Base-by-base conservation (phyloP, 2,113 vertebrate genomes). In the Xiphorhynchus elegans region DNA sequence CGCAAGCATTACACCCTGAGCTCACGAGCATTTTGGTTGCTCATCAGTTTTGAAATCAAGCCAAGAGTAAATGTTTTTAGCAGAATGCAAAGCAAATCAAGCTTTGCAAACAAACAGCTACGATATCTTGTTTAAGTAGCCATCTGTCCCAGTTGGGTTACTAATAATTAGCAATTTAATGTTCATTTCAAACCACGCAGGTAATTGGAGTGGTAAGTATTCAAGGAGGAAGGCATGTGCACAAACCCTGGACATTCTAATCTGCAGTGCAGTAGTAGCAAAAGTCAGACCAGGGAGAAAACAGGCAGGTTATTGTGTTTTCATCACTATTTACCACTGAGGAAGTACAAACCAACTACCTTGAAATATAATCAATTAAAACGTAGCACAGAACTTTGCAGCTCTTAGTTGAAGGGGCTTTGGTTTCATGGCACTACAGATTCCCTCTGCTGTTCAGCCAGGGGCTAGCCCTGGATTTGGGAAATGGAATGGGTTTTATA, bases 81-180 rank as follows among this genome's bases (percentile, higher is more conserved):
- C 40, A 64, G 72, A 94, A 93, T 58, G 72, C 44, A 90, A 90
- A 90, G 64, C 40, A 95, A 90, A 90, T 87, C 68, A 79, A 68
- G 77, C 62, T 92, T 87, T 90, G 42, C 66, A 93, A 93, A 92
- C 73, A 94, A 93, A 83, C 53, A 93, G 5, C 62, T 67, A 86
- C 47, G 90, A 8, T 68, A 53, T 62, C 56, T 80, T 52, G 49
- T 73, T 85, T 90, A 76, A 89, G 66, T 84, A 94, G 55, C 73
- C 56, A 81, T 87, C 86, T 83, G 70, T 72, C 83, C 39, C 73
- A 53, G 21, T 10, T 89, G 76, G 28, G 39, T 90, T 75, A 80
- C 66, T 87, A 90, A 90, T 82, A 87, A 84, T 82, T 84, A 90
- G 58, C 52, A 84, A 76, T 40, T 52, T 82, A 37, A 72, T 29